Percentiles rank a stretch among this genome's conserved stretches.
Evolutionary conservation across 2,797 vertebrate genomes (phyloP).

Genomic region (Macropus fuliginosus): DNA sequence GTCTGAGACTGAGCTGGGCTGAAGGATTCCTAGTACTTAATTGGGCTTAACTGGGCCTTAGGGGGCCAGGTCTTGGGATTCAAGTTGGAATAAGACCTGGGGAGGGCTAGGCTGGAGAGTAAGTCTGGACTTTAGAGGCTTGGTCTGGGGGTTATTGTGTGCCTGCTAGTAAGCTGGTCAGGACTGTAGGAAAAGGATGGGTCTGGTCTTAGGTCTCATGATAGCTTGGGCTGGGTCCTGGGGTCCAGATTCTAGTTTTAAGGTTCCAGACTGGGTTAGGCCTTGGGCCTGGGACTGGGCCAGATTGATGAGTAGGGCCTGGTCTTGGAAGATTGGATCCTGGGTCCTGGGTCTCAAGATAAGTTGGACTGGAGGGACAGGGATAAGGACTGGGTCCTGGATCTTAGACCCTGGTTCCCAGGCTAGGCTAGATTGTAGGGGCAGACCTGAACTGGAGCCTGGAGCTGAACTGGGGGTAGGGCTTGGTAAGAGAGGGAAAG

Average conservation of each 20-base stretch:
- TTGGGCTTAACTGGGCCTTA: neutral
- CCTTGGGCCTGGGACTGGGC: neutral
- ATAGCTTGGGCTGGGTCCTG: too few relatives aligned
- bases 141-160: neutral
- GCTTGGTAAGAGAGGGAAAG: neutral
- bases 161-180: neutral
- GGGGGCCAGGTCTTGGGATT: neutral
- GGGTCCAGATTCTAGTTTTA: neutral
- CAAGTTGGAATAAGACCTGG: neutral
- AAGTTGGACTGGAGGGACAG: neutral
- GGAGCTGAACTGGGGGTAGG: neutral
- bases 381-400: neutral
- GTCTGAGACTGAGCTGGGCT: neutral
- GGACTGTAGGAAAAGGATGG: neutral
- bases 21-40: neutral
- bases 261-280: neutral
- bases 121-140: too few relatives aligned
- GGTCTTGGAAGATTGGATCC: slow-evolving; percentile 45
- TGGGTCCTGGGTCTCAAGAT: slow-evolving; percentile 29
- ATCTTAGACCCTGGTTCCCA: slow-evolving; percentile 51
- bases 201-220: neutral
- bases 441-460: too few relatives aligned
- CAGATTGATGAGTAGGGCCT: too few relatives aligned
- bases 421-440: neutral
- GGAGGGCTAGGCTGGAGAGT: neutral